These are phyloP conservation scores for Penaeus japonicus DNA, from an alignment of 1,140 invertebrate genomes.

Conservation along the genomic window DNA sequence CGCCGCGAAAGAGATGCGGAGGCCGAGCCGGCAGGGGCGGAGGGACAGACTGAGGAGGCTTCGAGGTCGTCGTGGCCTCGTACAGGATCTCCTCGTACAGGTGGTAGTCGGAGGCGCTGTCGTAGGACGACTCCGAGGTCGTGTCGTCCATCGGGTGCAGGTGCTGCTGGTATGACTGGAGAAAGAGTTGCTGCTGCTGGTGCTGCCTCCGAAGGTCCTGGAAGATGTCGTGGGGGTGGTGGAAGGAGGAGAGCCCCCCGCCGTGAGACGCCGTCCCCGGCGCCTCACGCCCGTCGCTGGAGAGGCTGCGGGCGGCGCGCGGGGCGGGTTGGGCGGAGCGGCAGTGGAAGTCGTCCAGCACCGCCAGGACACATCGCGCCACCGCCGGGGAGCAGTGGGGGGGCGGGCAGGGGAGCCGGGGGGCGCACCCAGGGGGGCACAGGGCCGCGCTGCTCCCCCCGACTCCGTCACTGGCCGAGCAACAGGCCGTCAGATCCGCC, in stretches of 20 bases:
- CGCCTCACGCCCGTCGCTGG: slow-evolving; percentile 44
- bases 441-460: slow-evolving; percentile 49
- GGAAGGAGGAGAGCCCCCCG: too few relatives aligned
- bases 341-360: slow-evolving; percentile 27
- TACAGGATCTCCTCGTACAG: slow-evolving; percentile 46
- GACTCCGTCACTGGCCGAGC: slow-evolving; percentile 48
- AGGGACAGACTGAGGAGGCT: slow-evolving; percentile 12
- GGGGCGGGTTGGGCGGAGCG: slow-evolving; percentile 19
- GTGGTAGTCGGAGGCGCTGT: slow-evolving; percentile 47
- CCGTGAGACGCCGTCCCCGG: background rate
- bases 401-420: background rate
- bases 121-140: slow-evolving; percentile 41
- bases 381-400: slow-evolving; percentile 18
- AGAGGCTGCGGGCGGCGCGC: slow-evolving; percentile 38
- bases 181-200: background rate
- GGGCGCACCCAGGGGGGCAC: slow-evolving; percentile 34
- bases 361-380: slow-evolving; percentile 38
- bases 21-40: slow-evolving; percentile 42
- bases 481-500: slow-evolving; percentile 36
- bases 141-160: slow-evolving; percentile 23
- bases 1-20: slow-evolving; percentile 34
- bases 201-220: slow-evolving; percentile 30
- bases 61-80: slow-evolving; percentile 15
- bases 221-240: too few relatives aligned
- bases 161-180: slow-evolving; percentile 17